A percentile compares a stretch with the other conserved stretches of the same genome.
phyloP scores from a whole-genome alignment of 2,888 invertebrate genomes.

The Leptopterna dolabrata region DNA sequence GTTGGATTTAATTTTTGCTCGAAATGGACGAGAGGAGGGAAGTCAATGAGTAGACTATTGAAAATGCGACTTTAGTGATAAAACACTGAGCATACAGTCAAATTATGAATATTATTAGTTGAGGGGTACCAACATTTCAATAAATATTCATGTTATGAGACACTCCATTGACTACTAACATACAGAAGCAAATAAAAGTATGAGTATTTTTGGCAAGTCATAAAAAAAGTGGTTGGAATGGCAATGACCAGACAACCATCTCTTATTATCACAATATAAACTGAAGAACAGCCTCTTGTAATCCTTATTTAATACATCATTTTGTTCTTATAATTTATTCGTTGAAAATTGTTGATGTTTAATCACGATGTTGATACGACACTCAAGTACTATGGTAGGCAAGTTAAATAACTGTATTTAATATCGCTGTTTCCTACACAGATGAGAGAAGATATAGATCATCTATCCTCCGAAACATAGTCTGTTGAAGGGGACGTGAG shows the following conservation, averaged over 20 bases:
- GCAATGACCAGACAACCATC: conserved; percentile 51
- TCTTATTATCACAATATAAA: conserved; percentile 60
- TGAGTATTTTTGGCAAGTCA: conserved; percentile 52
- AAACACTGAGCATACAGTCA: conserved; percentile 66
- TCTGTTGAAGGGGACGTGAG: conserved; percentile 13
- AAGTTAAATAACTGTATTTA: conserved; percentile 10
- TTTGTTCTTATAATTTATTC: conserved; percentile 54
- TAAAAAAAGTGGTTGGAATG: conserved; percentile 57
- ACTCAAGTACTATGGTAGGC: conserved; percentile 48
- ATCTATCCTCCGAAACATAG: conserved; percentile 22
- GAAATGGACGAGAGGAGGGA: neutral
- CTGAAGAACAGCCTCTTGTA: conserved; percentile 60
- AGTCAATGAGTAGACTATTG: conserved; percentile 4
- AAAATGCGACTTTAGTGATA: conserved; percentile 64
- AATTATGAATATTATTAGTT: conserved; percentile 63
- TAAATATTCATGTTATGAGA: conserved; percentile 63
- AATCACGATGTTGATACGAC: conserved; percentile 44
- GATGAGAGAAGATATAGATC: conserved; percentile 24
- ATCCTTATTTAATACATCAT: conserved; percentile 55
- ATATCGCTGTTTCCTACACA: conserved; percentile 45
- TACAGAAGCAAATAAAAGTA: conserved; percentile 64
- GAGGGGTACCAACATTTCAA: conserved; percentile 63
- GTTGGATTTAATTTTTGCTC: neutral
- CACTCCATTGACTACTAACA: conserved; percentile 64
- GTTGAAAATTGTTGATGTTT: conserved; percentile 46